Evolutionary conservation across 1,140 invertebrate species (phyloP).

Genomic region (Arion vulgaris): DNA sequence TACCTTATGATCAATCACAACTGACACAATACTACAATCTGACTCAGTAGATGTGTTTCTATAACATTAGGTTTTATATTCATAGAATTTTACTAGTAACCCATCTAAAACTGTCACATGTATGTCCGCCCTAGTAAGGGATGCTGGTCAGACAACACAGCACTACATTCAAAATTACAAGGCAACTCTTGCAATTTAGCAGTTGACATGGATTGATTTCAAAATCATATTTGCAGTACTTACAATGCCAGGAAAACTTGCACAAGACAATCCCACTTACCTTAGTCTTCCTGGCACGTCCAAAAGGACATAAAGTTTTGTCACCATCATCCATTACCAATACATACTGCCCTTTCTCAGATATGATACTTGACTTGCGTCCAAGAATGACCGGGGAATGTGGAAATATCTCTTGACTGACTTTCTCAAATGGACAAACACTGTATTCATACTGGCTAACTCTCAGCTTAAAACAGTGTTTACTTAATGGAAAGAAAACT

Average conservation of each 20-base stretch:
- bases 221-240: no score
- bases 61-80: no score
- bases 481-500: conserved; percentile 56
- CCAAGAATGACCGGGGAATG: conserved; percentile 40
- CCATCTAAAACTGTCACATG: no score
- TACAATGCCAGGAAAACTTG: neutral
- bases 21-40: no score
- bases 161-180: no score
- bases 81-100: no score
- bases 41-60: no score
- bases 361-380: neutral
- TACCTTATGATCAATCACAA: no score
- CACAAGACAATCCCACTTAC: conserved; percentile 33
- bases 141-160: no score
- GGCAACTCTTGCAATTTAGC: no score
- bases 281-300: conserved; percentile 45
- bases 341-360: conserved; percentile 29
- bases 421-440: conserved; percentile 57
- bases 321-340: conserved; percentile 54
- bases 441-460: conserved; percentile 51
- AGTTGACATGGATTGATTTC: no score
- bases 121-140: no score
- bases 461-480: conserved; percentile 47
- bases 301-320: conserved; percentile 46
- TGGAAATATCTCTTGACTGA: conserved; percentile 47